Conservation (phyloP, 1,140 invertebrate genomes). For the Pentalonia nigronervosa region DNA sequence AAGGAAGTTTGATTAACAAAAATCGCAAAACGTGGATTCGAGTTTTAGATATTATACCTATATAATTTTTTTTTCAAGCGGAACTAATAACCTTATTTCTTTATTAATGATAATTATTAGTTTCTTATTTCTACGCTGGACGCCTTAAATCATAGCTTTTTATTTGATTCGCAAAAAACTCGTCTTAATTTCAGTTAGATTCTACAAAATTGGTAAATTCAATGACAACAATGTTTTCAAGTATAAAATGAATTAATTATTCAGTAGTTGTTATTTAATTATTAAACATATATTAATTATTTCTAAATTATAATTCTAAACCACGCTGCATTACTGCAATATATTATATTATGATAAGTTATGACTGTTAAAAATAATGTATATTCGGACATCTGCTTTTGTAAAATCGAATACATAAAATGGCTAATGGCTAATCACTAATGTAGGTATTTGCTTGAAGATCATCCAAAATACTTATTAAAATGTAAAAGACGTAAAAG, state of each 20-base stretch:
- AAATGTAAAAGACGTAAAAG: neutral
- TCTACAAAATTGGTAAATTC: neutral
- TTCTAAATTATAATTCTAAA: neutral
- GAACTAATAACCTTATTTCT: neutral
- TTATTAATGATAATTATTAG: neutral
- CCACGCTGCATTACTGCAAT: neutral
- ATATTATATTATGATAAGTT: no score
- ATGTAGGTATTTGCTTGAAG: neutral
- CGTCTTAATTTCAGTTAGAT: neutral
- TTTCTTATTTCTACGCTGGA: neutral
- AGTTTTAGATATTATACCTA: no score
- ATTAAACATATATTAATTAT: neutral
- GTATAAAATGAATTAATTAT: neutral
- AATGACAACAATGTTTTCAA: neutral
- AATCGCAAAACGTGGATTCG: neutral
- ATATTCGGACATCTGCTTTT: neutral
- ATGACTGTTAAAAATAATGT: no score
- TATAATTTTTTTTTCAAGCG: neutral
- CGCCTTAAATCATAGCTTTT: neutral
- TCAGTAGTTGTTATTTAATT: neutral
- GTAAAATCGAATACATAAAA: neutral
- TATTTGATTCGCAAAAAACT: neutral
- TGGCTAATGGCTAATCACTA: no score
- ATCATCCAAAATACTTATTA: neutral
- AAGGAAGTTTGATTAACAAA: neutral